phyloP scores from a whole-genome alignment of 2,113 vertebrate species.

The Lucifuga dentata region DNA sequence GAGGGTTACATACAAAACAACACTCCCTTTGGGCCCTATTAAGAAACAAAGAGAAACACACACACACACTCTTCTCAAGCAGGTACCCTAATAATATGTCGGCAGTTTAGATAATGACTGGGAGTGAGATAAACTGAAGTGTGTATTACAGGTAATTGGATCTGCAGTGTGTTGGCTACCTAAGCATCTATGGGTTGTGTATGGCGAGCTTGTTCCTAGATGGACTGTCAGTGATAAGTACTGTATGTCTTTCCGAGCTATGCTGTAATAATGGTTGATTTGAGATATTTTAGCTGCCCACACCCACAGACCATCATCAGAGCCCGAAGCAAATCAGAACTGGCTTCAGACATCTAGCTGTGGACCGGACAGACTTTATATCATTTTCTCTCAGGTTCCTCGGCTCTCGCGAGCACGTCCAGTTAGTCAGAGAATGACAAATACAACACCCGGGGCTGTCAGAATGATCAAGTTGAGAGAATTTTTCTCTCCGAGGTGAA shows the following conservation, averaged over 20 bases:
- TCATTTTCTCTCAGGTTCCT: conserved; percentile 49
- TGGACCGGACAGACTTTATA: conserved; percentile 36
- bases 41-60: conserved; percentile 83
- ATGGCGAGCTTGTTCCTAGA: conserved; percentile 53
- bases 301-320: conserved; percentile 18
- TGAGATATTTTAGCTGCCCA: conserved; percentile 40
- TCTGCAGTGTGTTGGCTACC: conserved; percentile 84
- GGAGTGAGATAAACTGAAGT: conserved; percentile 98
- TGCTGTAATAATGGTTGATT: conserved; percentile 47
- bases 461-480: conserved; percentile 71
- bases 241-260: conserved; percentile 41
- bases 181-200: conserved; percentile 67
- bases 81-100: conserved; percentile 92
- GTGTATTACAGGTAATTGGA: conserved; percentile 98
- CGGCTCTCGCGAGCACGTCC: conserved; percentile 56
- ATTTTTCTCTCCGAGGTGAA: conserved; percentile 61
- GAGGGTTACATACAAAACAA: conserved; percentile 95
- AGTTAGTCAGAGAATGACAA: conserved; percentile 76
- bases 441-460: conserved; percentile 72
- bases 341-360: conserved; percentile 36
- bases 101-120: conserved; percentile 99
- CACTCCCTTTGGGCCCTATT: conserved; percentile 94
- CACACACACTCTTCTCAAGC: conserved; percentile 78
- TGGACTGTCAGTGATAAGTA: conserved; percentile 69
- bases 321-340: conserved; percentile 46